phyloP scores from a whole-genome alignment of 2,113 vertebrate genomes.

The Chaenocephalus aceratus region DNA sequence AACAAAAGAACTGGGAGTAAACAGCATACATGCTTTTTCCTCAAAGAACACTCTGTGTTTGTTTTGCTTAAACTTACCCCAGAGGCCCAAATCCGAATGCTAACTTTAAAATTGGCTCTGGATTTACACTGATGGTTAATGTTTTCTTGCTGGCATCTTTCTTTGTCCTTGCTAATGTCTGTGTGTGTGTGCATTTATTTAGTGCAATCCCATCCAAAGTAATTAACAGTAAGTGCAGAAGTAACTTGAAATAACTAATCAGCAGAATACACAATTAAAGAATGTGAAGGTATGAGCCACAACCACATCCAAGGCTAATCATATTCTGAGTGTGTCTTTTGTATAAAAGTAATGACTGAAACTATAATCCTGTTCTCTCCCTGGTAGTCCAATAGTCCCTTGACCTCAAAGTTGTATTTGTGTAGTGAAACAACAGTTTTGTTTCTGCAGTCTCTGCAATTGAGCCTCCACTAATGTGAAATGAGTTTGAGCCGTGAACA shows the following conservation, averaged over 20 bases:
- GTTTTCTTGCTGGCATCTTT: slow-evolving; percentile 75
- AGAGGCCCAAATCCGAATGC: slow-evolving; percentile 76
- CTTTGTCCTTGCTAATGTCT: slow-evolving; percentile 67
- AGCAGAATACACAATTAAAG: slow-evolving; percentile 1
- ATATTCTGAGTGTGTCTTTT: slow-evolving; percentile 20
- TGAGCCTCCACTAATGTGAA: slow-evolving; percentile 15
- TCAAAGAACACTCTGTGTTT: slow-evolving; percentile 75
- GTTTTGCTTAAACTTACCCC: slow-evolving; percentile 77
- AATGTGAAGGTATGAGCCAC: slow-evolving; percentile 23
- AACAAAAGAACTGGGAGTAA: slow-evolving; percentile 62
- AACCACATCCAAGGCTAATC: neutral
- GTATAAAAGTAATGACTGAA: slow-evolving; percentile 2
- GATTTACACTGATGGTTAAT: slow-evolving; percentile 73
- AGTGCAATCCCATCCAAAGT: slow-evolving; percentile 36
- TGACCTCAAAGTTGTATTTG: slow-evolving; percentile 19
- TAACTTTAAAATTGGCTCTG: slow-evolving; percentile 77
- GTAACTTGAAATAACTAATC: slow-evolving; percentile 28
- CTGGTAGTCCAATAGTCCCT: neutral
- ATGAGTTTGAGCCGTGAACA: slow-evolving; percentile 15
- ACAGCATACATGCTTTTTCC: slow-evolving; percentile 64
- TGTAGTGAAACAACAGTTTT: slow-evolving; percentile 12
- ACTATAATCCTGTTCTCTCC: slow-evolving; percentile 2
- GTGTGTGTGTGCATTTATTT: slow-evolving; percentile 42
- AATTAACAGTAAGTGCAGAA: slow-evolving; percentile 41
- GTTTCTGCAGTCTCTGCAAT: neutral